Evolutionary conservation across 37 sponge, comb jelly and placozoan genomes (phyloP).

Genomic region (Theonella swinhoei): DNA sequence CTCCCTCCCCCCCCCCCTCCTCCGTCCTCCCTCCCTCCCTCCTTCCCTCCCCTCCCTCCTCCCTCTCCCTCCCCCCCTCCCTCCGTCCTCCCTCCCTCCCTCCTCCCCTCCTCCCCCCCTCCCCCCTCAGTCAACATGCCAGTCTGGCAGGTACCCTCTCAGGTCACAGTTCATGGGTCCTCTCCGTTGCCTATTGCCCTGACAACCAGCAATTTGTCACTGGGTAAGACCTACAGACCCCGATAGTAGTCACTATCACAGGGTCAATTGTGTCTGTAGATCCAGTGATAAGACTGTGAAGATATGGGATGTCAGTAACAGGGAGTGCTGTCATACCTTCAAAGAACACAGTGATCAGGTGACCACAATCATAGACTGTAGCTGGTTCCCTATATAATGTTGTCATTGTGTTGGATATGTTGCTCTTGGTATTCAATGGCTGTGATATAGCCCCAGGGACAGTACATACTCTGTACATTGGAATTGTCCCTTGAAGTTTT

Average conservation of each 20-base stretch:
- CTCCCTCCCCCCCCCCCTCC: no score
- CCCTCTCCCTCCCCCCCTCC: no score
- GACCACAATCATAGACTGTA: neutral
- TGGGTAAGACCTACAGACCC: conserved; percentile 35
- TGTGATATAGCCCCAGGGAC: no score
- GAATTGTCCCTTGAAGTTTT: no score
- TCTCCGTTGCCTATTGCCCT: conserved; percentile 90
- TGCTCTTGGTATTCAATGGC: no score
- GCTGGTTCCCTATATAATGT: no score
- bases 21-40: no score
- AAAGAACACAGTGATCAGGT: conserved; percentile 93
- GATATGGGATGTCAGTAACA: conserved; percentile 91
- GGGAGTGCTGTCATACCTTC: conserved; percentile 89
- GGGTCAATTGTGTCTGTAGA: conserved; percentile 37
- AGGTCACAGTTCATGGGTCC: conserved; percentile 98
- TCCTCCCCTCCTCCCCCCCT: no score
- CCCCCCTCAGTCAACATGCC: conserved; percentile 68
- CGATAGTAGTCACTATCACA: neutral
- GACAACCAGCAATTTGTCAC: conserved; percentile 94
- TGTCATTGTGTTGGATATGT: no score
- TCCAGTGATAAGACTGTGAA: conserved; percentile 98
- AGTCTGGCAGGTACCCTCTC: conserved; percentile 83
- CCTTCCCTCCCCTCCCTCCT: no score
- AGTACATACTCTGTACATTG: no score
- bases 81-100: no score